Evolutionary conservation across 2,888 invertebrate species (phyloP).

Genomic region (Nephrotoma appendiculata): DNA sequence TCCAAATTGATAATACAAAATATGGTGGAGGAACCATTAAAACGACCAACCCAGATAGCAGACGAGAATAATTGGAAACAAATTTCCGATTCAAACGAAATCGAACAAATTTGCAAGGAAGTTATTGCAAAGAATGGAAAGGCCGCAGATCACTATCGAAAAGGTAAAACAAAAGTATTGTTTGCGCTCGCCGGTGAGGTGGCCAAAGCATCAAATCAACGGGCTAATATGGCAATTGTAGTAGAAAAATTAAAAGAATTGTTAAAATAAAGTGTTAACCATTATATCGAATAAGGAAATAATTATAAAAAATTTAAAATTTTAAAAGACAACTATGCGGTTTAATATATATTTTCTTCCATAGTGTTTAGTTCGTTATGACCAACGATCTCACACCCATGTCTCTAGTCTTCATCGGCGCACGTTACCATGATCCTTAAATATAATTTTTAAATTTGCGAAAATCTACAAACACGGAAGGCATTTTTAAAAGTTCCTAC

Average conservation of each 20-base stretch:
- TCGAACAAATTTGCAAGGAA: constrained; percentile 43
- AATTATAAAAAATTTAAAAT: too few species aligned
- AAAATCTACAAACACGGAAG: too few species aligned
- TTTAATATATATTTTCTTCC: too few species aligned
- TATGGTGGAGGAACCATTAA: constrained; percentile 28
- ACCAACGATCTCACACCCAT: too few species aligned
- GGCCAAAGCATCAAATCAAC: constrained; percentile 41
- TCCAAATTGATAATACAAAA: constrained; percentile 38
- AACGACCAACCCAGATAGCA: constrained; percentile 34
- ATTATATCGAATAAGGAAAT: too few species aligned
- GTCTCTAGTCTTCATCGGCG: too few species aligned
- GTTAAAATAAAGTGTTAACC: constrained; percentile 32
- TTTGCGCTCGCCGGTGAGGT: constrained; percentile 48
- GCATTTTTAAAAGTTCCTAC: too few species aligned
- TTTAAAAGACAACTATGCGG: too few species aligned
- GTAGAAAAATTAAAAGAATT: constrained; percentile 44
- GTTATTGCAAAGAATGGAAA: constrained; percentile 50
- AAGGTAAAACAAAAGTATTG: constrained; percentile 54
- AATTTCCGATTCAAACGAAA: constrained; percentile 43
- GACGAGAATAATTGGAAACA: constrained; percentile 46
- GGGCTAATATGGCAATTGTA: constrained; percentile 52
- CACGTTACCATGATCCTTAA: too few species aligned
- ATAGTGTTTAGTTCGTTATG: too few species aligned
- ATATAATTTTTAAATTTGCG: too few species aligned
- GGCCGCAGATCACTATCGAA: constrained; percentile 47